Evolutionary conservation across 1,140 invertebrate genomes (phyloP).

Genomic region (Gryon sp.): DNA sequence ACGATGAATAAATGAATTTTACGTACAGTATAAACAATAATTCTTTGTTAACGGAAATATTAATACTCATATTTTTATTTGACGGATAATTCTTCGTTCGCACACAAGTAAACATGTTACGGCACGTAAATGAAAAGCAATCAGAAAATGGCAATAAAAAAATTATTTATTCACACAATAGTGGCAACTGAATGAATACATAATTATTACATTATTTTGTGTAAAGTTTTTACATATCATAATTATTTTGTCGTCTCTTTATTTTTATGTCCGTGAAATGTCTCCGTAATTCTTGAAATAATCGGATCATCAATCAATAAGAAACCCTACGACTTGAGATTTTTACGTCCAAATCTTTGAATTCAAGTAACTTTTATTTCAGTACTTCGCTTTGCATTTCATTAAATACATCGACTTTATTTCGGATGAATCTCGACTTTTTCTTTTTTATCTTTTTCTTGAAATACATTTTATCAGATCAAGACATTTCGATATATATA

Average conservation of each 20-base stretch:
- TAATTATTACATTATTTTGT: too few species aligned
- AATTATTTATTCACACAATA: too few species aligned
- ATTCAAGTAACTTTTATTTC: not conserved
- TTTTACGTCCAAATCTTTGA: slow-evolving; percentile 13
- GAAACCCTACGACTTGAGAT: slow-evolving; percentile 16
- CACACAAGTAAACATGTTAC: too few species aligned
- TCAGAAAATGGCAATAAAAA: too few species aligned
- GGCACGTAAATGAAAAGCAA: too few species aligned
- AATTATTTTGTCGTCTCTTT: not conserved
- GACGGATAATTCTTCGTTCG: too few species aligned
- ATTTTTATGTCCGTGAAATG: not conserved
- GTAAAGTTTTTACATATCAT: not conserved
- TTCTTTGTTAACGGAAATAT: not conserved
- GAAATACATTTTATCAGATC: not conserved
- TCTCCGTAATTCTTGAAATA: slow-evolving; percentile 9
- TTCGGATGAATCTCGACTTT: not conserved
- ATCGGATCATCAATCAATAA: slow-evolving; percentile 12
- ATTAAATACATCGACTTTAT: not conserved
- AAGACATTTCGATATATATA: not conserved
- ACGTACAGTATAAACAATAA: too few species aligned
- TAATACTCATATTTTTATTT: too few species aligned
- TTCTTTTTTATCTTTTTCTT: not conserved
- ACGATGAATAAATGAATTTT: too few species aligned
- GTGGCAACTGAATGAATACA: too few species aligned
- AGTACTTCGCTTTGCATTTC: not conserved